phyloP scores from a whole-genome alignment of 2,797 vertebrate species.

The Crypturellus tataupa region DNA sequence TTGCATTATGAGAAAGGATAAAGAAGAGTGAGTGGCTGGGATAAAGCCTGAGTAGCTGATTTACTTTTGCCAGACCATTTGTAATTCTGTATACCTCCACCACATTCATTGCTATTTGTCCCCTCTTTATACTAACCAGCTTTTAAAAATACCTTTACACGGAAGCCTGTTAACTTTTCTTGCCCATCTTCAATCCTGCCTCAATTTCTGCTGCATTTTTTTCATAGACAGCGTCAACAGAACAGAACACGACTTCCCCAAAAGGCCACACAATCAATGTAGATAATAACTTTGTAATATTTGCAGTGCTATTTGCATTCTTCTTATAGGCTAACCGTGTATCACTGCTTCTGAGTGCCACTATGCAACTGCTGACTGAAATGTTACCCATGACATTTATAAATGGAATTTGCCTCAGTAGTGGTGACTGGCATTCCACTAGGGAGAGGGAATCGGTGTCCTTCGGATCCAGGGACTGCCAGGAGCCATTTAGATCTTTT shows the following conservation, averaged over 20 bases:
- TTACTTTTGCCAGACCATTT: neutral
- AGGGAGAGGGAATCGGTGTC: conserved; percentile 44
- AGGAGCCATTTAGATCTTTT: conserved; percentile 58
- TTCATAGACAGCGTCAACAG: neutral
- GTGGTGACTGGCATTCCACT: conserved; percentile 10
- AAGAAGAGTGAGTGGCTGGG: neutral
- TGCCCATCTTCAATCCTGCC: neutral
- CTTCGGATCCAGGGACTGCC: conserved; percentile 27
- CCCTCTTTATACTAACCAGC: neutral
- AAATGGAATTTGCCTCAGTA: conserved; percentile 47
- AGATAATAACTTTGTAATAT: neutral
- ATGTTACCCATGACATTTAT: conserved; percentile 27
- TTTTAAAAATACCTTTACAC: neutral
- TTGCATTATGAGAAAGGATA: neutral
- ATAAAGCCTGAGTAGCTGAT: neutral
- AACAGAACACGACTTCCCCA: neutral
- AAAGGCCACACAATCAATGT: neutral
- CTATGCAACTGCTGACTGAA: conserved; percentile 17
- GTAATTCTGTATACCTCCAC: neutral
- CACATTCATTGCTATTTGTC: neutral
- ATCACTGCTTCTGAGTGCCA: neutral
- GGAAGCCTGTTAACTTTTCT: neutral
- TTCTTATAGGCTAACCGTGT: neutral
- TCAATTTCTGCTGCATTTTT: neutral
- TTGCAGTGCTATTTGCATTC: conserved; percentile 25